phyloP scores from a whole-genome alignment of 2,888 invertebrate species.

The Lissonota sp. region DNA sequence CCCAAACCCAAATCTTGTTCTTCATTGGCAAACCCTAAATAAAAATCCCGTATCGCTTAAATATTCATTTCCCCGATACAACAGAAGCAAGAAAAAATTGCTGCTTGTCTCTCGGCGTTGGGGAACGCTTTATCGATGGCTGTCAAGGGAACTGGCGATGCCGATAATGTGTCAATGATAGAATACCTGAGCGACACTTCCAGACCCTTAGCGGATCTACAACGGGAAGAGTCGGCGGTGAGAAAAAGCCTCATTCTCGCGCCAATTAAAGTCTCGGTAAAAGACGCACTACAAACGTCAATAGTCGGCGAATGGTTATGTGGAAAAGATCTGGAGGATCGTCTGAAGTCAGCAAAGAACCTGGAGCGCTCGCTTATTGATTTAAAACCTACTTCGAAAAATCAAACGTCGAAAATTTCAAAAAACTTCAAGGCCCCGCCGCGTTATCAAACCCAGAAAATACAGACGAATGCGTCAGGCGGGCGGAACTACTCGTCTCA shows the following conservation, averaged over 20 bases:
- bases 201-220: constrained; percentile 20
- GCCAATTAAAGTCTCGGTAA: constrained; percentile 4
- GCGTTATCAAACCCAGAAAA: not conserved
- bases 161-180: constrained; percentile 23
- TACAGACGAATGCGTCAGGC: constrained; percentile 7
- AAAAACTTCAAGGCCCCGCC: constrained; percentile 28
- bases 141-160: constrained; percentile 20
- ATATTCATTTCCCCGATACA: no score
- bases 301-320: constrained; percentile 43
- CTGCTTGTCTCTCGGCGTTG: constrained; percentile 37
- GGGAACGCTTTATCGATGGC: constrained; percentile 20
- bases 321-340: constrained; percentile 40
- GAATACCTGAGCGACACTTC: constrained; percentile 41
- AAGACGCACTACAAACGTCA: constrained; percentile 1
- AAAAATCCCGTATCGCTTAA: no score
- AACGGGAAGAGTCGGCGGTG: constrained; percentile 11
- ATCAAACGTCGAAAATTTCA: not conserved
- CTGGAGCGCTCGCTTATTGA: constrained; percentile 30
- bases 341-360: constrained; percentile 37
- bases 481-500: constrained; percentile 29
- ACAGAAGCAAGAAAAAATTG: constrained; percentile 48
- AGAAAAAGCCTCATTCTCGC: constrained; percentile 17
- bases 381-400: constrained; percentile 12
- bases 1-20: no score
- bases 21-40: no score